These are phyloP conservation scores for Morinoia aosen DNA, from an alignment of 2,888 invertebrate genomes.

Conservation along the genomic window DNA sequence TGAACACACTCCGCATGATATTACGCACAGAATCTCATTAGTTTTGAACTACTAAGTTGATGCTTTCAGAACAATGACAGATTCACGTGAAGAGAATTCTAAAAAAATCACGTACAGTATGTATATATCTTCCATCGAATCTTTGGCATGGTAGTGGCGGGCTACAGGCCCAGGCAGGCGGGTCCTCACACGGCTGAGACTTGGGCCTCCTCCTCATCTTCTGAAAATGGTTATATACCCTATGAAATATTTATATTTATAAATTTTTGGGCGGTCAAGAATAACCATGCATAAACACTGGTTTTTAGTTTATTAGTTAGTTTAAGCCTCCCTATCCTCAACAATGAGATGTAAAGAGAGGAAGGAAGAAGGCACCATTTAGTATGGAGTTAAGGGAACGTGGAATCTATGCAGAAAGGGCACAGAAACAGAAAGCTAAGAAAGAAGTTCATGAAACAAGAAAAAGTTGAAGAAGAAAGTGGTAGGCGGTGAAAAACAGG, in stretches of 20 bases:
- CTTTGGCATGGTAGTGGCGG: constrained; percentile 26
- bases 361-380: too few relatives aligned
- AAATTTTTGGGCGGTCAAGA: background rate
- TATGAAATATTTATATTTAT: too few relatives aligned
- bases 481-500: too few relatives aligned
- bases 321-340: too few relatives aligned
- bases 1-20: background rate
- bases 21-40: background rate
- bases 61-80: background rate
- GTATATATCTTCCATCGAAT: background rate
- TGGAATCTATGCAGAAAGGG: too few relatives aligned
- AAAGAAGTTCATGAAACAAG: too few relatives aligned
- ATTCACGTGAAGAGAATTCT: background rate
- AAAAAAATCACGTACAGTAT: background rate
- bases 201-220: constrained; percentile 66
- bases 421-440: too few relatives aligned
- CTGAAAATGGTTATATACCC: constrained; percentile 54
- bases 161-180: background rate
- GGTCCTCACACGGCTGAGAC: constrained; percentile 62
- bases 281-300: background rate
- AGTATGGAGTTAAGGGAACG: too few relatives aligned
- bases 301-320: too few relatives aligned
- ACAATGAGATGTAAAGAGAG: too few relatives aligned
- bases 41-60: background rate
- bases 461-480: too few relatives aligned